A percentile compares a stretch with the other conserved stretches of the same genome.
Conservation (phyloP, 2,888 invertebrate genomes). For the Atrina japonica region DNA sequence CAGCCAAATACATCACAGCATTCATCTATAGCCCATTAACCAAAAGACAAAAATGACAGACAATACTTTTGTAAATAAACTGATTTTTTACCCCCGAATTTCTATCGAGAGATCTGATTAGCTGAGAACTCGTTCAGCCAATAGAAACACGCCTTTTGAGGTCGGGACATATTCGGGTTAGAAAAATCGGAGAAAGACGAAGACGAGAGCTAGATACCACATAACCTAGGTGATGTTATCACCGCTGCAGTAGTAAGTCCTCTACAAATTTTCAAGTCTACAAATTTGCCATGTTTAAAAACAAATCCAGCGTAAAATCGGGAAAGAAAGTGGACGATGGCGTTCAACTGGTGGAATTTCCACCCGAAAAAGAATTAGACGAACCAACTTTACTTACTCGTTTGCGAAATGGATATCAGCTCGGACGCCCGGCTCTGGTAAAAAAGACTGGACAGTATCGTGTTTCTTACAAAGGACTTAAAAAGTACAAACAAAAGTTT, state of each 20-base stretch:
- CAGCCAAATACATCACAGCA: not conserved
- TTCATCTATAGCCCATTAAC: no score
- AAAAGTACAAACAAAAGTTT: constrained; percentile 51
- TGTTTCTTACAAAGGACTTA: constrained; percentile 92
- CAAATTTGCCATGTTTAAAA: constrained; percentile 11
- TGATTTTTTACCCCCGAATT: no score
- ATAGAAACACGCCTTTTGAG: no score
- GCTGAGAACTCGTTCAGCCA: no score
- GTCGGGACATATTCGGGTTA: no score
- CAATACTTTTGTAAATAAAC: no score
- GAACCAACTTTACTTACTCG: constrained; percentile 36
- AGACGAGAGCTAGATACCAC: constrained; percentile 4
- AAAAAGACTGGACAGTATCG: constrained; percentile 98
- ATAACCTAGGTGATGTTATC: not conserved
- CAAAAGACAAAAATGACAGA: no score
- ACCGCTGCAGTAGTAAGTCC: not conserved
- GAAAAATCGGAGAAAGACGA: no score
- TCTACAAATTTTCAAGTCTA: not conserved
- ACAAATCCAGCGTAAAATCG: constrained; percentile 2
- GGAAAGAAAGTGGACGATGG: constrained; percentile 11
- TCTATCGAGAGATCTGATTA: no score
- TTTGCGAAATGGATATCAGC: constrained; percentile 55
- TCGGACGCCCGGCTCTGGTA: constrained; percentile 84
- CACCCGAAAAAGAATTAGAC: constrained; percentile 29
- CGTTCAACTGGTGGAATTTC: constrained; percentile 60